Evolutionary conservation across 2,888 invertebrate species (phyloP), one percentile per base, ranked within the genome.

Genomic region (Hermaeophaga mercurialis): DNA sequence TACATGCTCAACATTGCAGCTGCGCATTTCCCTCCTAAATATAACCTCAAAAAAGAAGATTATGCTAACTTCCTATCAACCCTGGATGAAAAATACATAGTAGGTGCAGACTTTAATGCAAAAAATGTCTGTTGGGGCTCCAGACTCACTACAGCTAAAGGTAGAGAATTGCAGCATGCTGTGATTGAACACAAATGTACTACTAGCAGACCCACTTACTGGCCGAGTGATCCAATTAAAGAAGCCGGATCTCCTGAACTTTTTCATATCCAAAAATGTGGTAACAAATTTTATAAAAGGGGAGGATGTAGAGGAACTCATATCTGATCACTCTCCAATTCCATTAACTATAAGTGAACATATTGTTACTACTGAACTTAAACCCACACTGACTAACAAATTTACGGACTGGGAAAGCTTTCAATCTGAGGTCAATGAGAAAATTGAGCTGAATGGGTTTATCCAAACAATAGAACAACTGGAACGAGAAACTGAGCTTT

Each of bases 121-220:
- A 38, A 38, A 38, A 38, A 38, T 38, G 8, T 38, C 15, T 38
- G 38, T 18, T 38, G 38, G 15, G 38, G 17, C 38, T 38, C 38
- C 17, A 15, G 38, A 38, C 38, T 38, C 18, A 38, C 18, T 38
- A 18, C n/a, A 38, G n/a, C 18, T 18, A 18, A 38, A 17, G n/a
- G 18, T 18, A 18, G 18, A 38, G 38, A 36, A n/a, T 7, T 38
- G n/a, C n/a, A 38, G 18, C 3, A 36, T 7, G 36, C 36, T 36
- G 36, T 36, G 36, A 36, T 36, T 36, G 14, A 36, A 36, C 14
- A 14, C 3, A 39, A 1, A 39, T 39, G 39, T 17, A 19, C n/a
- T 28, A 28, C 28, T 22, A 9, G 28, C 6, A 28, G 22, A 22
- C 22, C 18, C 9, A 17, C 19, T 18, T 39, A 39, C 39, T 39